Evolutionary conservation across 2,888 invertebrate genomes (phyloP).

Genomic region (Strigamia maritima): DNA sequence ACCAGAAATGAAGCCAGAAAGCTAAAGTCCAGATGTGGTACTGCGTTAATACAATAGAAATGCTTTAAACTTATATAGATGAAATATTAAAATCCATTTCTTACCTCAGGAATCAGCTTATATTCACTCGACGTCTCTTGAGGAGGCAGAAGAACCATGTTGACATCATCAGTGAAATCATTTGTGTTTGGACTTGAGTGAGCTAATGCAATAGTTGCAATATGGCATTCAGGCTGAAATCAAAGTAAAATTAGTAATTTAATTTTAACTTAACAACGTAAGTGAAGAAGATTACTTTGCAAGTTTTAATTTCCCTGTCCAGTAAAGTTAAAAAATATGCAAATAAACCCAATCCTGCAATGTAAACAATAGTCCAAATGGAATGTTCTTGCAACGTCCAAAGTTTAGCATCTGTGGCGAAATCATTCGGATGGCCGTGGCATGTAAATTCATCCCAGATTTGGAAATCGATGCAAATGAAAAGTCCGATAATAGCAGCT

Average conservation of each 20-base stretch:
- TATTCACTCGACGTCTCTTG: not conserved
- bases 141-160: not conserved
- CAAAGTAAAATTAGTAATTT: not conserved
- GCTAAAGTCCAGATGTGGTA: constrained; percentile 35
- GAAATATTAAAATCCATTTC: not conserved
- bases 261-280: not conserved
- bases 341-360: constrained; percentile 39
- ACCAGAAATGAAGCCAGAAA: constrained; percentile 39
- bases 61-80: not conserved
- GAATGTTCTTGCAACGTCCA: constrained; percentile 41
- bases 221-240: constrained; percentile 19
- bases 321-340: constrained; percentile 37
- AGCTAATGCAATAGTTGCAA: constrained; percentile 29
- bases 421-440: constrained; percentile 39
- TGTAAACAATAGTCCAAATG: constrained; percentile 42
- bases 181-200: not conserved
- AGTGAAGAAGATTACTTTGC: constrained; percentile 31
- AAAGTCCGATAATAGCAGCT: constrained; percentile 41
- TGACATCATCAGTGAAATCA: not conserved
- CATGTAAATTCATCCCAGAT: constrained; percentile 43
- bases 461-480: constrained; percentile 43
- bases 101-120: not conserved
- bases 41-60: constrained; percentile 17
- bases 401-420: not conserved
- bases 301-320: constrained; percentile 39